Evolutionary conservation across 2,113 vertebrate species (phyloP), one percentile per base, ranked within the genome.

Genomic region (Chloroceryle aenea): DNA sequence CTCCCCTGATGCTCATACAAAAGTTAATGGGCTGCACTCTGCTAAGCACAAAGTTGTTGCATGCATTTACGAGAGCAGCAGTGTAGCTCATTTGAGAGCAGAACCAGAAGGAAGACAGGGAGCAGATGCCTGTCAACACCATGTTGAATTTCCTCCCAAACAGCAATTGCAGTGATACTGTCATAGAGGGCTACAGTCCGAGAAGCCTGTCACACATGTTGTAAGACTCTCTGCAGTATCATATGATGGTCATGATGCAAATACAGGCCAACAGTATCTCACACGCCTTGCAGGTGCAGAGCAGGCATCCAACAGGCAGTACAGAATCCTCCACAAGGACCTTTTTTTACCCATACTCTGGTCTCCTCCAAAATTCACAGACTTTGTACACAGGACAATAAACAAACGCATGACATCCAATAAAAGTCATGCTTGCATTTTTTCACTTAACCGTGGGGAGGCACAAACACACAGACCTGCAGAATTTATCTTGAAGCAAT

Each of bases 11-110:
- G 87, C 67, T 83, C 52, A 27, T 20, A 38, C 2, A 4, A 14
- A 82, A 83, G 59, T 58, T 63, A 84, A 88, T 19, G 45, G 71
- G 68, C n/a, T 7, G 0, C 43, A 34, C 7, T 5, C 45, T 19
- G 17, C 74, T 61, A 20, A 89, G 79, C 50, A 42, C 61, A 25
- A 62, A 63, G 62, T 68, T 78, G 66, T 13, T 42, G 23, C 36
- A 38, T 3, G 0, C 0, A 0, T 8, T 36, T 52, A n/a, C 0
- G 1, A 5, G 10, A 56, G 36, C 0, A 0, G 36, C 56, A 59
- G 23, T 2, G 36, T 12, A 34, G 67, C 85, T 89, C 15, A 4
- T 72, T 34, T 56, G 75, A 63, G 26, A 72, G 42, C 42, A 69
- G 64, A 40, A 38, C 15, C 0, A 0, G 20, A 80, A 69, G 17